phyloP scores from a whole-genome alignment of 2,888 invertebrate genomes.

The Aspidiotus destructor region DNA sequence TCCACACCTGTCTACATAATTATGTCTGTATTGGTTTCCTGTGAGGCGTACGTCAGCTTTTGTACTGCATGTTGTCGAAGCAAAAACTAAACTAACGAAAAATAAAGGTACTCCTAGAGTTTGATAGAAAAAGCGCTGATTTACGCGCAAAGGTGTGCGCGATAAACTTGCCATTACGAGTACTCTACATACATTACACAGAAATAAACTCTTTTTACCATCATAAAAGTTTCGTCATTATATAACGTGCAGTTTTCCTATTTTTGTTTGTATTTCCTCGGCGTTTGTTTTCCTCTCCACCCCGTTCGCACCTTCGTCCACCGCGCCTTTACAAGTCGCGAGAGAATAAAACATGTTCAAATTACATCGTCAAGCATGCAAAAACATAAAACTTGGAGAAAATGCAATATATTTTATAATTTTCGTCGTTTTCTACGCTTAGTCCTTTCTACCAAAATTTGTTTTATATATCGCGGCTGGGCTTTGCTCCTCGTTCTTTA shows the following conservation, averaged over 20 bases:
- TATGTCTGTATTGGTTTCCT: no score
- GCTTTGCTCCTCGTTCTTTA: conserved; percentile 14
- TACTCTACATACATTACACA: no score
- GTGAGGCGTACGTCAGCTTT: no score
- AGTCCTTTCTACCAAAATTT: conserved; percentile 27
- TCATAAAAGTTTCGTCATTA: conserved; percentile 1
- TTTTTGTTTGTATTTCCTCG: conserved; percentile 24
- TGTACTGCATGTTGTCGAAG: no score
- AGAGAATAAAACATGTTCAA: conserved; percentile 32
- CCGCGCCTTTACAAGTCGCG: conserved; percentile 25
- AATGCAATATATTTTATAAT: conserved; percentile 31
- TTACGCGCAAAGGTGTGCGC: no score
- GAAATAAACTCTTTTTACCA: not conserved
- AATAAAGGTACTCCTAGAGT: no score
- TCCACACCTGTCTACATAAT: no score
- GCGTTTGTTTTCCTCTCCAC: conserved; percentile 28
- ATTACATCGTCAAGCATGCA: conserved; percentile 31
- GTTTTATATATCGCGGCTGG: conserved; percentile 21
- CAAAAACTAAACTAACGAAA: no score
- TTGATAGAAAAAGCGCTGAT: no score
- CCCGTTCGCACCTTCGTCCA: no score
- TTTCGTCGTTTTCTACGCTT: conserved; percentile 28
- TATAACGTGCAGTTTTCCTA: conserved; percentile 28
- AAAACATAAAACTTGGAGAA: conserved; percentile 29
- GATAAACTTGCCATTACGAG: no score